Evolutionary conservation across 2,797 vertebrate species (phyloP), one percentile per base, ranked within the genome.

Genomic region (Halcyon smyrnensis): DNA sequence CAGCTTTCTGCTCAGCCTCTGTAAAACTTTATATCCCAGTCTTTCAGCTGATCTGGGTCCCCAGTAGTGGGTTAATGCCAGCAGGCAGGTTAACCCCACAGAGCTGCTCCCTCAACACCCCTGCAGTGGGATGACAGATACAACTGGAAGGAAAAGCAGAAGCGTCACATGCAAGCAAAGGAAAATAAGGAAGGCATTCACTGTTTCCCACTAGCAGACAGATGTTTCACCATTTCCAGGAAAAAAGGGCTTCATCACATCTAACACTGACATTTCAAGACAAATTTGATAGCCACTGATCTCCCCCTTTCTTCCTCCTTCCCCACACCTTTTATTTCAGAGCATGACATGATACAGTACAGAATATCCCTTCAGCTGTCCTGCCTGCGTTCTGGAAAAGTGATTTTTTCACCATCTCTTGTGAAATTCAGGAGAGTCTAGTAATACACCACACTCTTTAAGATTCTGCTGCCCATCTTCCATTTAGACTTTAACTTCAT

Each of bases 271-370:
- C 9, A 15, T 50, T 50, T 25, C 48, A 71, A 76, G 17, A 37
- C 21, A 79, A 20, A 36, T n/a, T 18, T 7, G 3, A 14, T 5
- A 3, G 54, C 6, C 11, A 13, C 16, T 64, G 11, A 19, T 1
- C 1, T 1, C 15, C 4, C 32, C 12, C 46, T 56, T 34, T 60
- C 27, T 6, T 48, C 27, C 25, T 39, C 28, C 43, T 63, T 74
- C 34, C 15, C 19, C 9, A 4, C 12, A 48, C 30, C 41, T 87
- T 37, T 84, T 53, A 69, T 0, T 28, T 23, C 59, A 6, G 5
- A 69, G 30, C 20, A 45, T 2, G 5, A 15, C 23, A n/a, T n/a
- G 25, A 48, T 2, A 12, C 0, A 2, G 13, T 4, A 69, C 2
- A 11, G n/a, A 68, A 6, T 24, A 59, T 9, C 17, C 20, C 43